Evolutionary conservation across 2,797 vertebrate species (phyloP).

Genomic region (Dicrostonyx torquatus): DNA sequence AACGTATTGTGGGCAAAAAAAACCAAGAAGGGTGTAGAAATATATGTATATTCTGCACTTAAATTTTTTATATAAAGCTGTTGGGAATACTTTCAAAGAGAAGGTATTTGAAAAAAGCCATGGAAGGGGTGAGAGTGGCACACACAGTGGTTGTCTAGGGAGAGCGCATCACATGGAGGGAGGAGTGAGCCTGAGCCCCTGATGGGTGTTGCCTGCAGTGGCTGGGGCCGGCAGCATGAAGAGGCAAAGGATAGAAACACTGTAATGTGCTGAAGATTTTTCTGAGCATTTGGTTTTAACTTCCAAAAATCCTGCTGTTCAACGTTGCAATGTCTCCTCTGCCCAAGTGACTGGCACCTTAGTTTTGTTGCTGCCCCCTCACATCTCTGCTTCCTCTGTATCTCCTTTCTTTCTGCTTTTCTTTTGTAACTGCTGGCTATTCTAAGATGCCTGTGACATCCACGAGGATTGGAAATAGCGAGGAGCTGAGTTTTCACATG

Average conservation of each 20-base stretch:
- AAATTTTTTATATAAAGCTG: not conserved
- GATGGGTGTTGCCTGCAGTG: not conserved
- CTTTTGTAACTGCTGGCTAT: not conserved
- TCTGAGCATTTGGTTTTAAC: not conserved
- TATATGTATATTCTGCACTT: not conserved
- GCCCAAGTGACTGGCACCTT: not conserved
- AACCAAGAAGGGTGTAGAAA: not conserved
- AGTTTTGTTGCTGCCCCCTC: constrained; percentile 6
- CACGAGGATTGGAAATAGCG: not conserved
- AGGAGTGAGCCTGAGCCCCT: not conserved
- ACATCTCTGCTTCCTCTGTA: not conserved
- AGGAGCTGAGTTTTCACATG: not conserved
- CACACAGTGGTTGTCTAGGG: not conserved
- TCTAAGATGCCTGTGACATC: not conserved
- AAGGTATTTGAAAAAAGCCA: not conserved
- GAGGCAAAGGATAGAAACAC: not conserved
- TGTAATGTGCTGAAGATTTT: not conserved
- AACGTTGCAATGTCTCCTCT: not conserved
- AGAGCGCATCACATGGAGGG: not conserved
- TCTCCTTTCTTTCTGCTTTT: not conserved
- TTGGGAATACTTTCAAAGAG: not conserved
- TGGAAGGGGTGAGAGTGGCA: not conserved
- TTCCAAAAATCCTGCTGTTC: constrained; percentile 16
- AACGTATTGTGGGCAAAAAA: not conserved
- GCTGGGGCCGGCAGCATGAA: not conserved